Base-by-base conservation (phyloP, 2,888 invertebrate species). In the Syrphus vitripennis region DNA sequence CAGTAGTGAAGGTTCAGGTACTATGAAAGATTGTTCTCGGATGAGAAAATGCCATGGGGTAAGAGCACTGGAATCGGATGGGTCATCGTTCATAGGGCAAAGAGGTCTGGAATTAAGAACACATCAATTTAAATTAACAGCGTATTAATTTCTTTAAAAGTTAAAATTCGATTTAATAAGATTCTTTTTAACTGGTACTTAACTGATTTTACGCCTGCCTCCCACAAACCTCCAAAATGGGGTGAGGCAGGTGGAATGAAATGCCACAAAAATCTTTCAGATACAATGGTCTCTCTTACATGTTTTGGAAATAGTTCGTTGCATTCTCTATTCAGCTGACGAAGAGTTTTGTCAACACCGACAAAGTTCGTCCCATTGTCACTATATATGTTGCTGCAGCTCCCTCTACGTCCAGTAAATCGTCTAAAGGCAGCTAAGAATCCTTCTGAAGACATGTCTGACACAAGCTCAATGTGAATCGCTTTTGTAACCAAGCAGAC, bases 381-480 rank as follows among this genome's bases (percentile, higher is more conserved):
- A 9, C 29, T 75, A 2, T 72, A 69, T 14, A 50, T 3, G 21
- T 55, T 19, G 31, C 61, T 74, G 19, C 61, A 63, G 37, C 37
- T 74, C 4, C 63, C 74, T 74, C 74, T 63, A n/a, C 63, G 26
- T 1, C n/a, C 74, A 42, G 40, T 42, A 50, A 74, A 63, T 29
- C n/a, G n/a, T n/a, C 48, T 9, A 31, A 74, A 74, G 1, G 76
- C 34, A 1, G 67, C 67, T 37, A 48, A 19, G 7, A 76, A 67
- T 57, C 31, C 57, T 12, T 69, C 67, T 3, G 76, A 67, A n/a
- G 65, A 40, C 57, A 76, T 67, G 12, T 67, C 37, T 16, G 57
- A 67, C 1, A 67, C 76, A 16, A 69, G 65, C 14, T 75, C 57
- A 2, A 75, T 65, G 19, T 65, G 75, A 9, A 75, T 75, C 26